phyloP scores from a whole-genome alignment of 2,113 vertebrate genomes.

The Oreocharis arfaki region DNA sequence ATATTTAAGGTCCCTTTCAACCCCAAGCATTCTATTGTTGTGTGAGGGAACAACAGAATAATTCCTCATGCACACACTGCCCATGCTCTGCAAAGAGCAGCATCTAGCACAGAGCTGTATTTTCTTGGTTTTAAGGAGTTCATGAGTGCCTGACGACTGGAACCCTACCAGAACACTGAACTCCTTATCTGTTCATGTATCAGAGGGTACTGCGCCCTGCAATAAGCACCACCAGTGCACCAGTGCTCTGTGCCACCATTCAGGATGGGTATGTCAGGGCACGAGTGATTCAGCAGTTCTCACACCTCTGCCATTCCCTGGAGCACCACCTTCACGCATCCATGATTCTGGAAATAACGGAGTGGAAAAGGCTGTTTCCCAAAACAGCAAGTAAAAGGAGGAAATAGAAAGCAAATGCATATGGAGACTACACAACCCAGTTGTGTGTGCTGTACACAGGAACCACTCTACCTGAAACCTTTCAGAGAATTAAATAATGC shows the following conservation, averaged over 20 bases:
- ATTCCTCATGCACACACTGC: not conserved
- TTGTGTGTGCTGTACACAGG: not conserved
- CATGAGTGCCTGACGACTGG: not conserved
- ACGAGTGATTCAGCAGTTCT: not conserved
- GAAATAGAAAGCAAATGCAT: not conserved
- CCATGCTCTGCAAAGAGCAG: not conserved
- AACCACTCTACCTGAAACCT: not conserved
- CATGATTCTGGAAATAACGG: conserved; percentile 9
- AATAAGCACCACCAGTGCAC: not conserved
- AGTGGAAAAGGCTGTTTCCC: not conserved
- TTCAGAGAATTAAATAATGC: conserved; percentile 18
- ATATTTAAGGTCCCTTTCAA: not conserved
- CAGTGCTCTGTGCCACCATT: not conserved
- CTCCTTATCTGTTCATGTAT: not conserved
- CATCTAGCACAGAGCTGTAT: accelerated
- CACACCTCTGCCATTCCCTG: not conserved
- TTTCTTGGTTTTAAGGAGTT: not conserved
- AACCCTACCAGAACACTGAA: not conserved
- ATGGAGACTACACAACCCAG: not conserved
- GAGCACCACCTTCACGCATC: not conserved
- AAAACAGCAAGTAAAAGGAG: not conserved
- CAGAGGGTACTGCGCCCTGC: not conserved
- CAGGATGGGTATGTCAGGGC: not conserved
- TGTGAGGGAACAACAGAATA: not conserved
- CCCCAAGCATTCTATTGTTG: not conserved